Evolutionary conservation across 2,888 invertebrate genomes (phyloP), one percentile per base, ranked within the genome.

Genomic region (Strigamia transsilvanica): DNA sequence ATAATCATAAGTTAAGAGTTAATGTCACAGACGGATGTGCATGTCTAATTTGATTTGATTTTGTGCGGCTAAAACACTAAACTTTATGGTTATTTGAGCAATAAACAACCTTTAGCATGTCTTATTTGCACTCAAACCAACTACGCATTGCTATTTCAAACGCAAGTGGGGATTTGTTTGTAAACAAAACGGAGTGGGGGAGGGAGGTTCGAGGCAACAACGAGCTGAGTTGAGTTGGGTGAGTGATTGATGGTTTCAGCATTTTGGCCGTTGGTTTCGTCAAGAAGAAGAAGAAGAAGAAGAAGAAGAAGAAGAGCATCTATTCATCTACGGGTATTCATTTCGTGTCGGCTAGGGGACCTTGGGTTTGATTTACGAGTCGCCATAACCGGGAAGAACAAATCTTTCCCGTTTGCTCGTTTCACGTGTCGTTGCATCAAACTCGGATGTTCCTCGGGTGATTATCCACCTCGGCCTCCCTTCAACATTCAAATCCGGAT

Each of bases 381-480:
- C 73, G 27, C 73, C 73, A 73, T 73, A 73, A 73, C 32, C 27
- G 32, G 13, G 15, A 73, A 73, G 32, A 73, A 32, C 73, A 73
- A 73, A 73, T 73, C 73, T 73, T 32, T 27, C 7, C 32, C 73
- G 73, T 23, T 56, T 32, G 73, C 73, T 73, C 73, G 73, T 73
- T 73, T 73, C 73, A 73, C 73, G 73, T 73, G 73, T 73, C 73
- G 32, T 73, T 73, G 73, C 73, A 73, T 73, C 73, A 73, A 73
- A 73, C 15, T 73, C 73, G 27, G 56, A 56, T 56, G 56, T 56
- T 56, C 56, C 56, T 56, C 56, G 56, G 56, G 56, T 73, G 73
- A 73, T 73, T 73, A 73, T 73, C 73, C 73, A 13, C 73, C 73
- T 27, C 73, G 32, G 32, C 73, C 56, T 56, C 56, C 56, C 56